Percentiles rank a stretch among this genome's conserved stretches.
phyloP scores from a whole-genome alignment of 1,140 invertebrate species.

The Hypsibius dujardini region DNA sequence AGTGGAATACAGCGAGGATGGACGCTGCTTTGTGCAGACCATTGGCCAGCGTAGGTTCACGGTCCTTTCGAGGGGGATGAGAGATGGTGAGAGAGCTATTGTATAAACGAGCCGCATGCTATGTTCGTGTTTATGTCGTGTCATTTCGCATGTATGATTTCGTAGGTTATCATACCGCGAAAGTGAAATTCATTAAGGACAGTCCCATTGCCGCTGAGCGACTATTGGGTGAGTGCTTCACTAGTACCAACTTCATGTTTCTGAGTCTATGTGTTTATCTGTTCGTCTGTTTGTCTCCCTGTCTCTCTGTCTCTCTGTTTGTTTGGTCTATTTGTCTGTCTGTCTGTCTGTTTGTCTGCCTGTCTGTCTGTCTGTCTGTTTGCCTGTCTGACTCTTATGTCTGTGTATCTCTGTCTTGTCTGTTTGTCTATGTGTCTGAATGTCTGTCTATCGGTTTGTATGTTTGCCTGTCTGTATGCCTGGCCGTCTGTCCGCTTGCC shows the following conservation, averaged over 20 bases:
- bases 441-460: no score
- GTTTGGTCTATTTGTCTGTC: no score
- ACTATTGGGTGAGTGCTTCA: not conserved
- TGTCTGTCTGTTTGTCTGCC: not conserved
- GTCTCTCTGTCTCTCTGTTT: not conserved
- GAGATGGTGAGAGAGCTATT: slow-evolving; percentile 40
- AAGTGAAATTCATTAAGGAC: slow-evolving; percentile 58
- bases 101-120: not conserved
- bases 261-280: not conserved
- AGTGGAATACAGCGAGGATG: slow-evolving; percentile 61
- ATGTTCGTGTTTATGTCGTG: no score
- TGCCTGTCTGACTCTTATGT: no score
- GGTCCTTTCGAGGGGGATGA: slow-evolving; percentile 51
- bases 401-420: not conserved
- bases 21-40: slow-evolving; percentile 65
- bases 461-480: no score
- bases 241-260: not conserved
- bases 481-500: not conserved
- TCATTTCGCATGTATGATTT: not conserved
- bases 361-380: no score
- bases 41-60: slow-evolving; percentile 60
- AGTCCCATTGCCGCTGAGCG: slow-evolving; percentile 32
- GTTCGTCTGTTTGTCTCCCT: not conserved
- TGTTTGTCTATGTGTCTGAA: not conserved
- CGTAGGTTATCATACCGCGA: slow-evolving; percentile 54